phyloP scores from a whole-genome alignment of 2,113 vertebrate species.

The Gymnocephalus cernua region DNA sequence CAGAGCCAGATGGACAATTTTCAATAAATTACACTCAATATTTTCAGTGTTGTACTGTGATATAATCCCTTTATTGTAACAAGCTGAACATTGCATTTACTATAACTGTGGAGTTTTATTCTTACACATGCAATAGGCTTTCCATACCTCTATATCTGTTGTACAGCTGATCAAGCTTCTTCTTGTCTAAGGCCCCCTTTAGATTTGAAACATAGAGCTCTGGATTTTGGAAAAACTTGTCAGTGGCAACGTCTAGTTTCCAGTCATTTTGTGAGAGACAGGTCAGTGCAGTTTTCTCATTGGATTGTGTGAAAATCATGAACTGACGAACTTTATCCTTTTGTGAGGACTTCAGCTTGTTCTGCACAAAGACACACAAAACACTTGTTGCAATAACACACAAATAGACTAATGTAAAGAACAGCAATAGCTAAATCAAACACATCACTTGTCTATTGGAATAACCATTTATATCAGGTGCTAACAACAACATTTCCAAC shows the following conservation, averaged over 20 bases:
- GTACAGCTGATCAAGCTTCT: constrained; percentile 96
- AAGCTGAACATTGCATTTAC: not conserved
- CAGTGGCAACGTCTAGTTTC: constrained; percentile 99
- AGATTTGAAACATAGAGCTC: constrained; percentile 95
- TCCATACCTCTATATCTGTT: constrained; percentile 94
- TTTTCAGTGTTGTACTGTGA: not conserved
- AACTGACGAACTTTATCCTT: constrained; percentile 99
- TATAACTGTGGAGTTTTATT: not conserved
- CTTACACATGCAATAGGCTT: not conserved
- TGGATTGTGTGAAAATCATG: constrained; percentile 99
- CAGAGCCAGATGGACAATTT: not conserved
- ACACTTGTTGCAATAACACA: not conserved
- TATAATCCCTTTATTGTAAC: not conserved
- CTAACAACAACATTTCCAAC: not conserved
- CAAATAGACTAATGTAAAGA: not conserved
- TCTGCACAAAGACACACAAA: constrained; percentile 83
- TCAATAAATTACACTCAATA: too few relatives aligned
- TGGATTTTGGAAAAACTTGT: constrained; percentile 99
- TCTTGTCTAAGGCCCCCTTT: constrained; percentile 94
- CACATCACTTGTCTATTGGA: not conserved
- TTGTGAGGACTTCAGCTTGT: constrained; percentile 99
- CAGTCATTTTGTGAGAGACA: constrained; percentile 99
- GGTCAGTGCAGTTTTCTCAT: constrained; percentile 97
- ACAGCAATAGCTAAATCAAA: not conserved
- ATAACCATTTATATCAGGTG: not conserved